Percentiles rank a stretch among this genome's conserved stretches.
Evolutionary conservation across 2,797 vertebrate species (phyloP).

Genomic region (Otolemur crassicaudatus): DNA sequence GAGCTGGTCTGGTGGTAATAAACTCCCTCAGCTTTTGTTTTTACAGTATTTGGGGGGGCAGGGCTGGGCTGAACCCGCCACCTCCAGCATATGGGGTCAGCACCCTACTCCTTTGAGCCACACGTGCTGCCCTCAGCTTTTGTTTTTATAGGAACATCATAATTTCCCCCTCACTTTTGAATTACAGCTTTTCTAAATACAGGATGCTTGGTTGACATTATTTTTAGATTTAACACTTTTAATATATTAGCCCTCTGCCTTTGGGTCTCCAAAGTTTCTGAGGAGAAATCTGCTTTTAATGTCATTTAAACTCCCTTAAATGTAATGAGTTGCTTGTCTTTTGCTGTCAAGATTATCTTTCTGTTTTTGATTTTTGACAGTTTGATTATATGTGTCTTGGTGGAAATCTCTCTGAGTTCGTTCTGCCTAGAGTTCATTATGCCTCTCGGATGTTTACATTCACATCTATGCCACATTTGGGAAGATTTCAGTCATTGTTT

Average conservation of each 20-base stretch:
- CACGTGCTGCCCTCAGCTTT: neutral
- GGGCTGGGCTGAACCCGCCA: too few species aligned
- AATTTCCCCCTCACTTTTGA: neutral
- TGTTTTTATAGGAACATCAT: neutral
- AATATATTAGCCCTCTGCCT: neutral
- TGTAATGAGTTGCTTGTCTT: neutral
- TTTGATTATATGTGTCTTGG: neutral
- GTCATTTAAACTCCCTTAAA: neutral
- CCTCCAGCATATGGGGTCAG: too few species aligned
- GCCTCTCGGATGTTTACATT: neutral
- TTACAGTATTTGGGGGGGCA: too few species aligned
- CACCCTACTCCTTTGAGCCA: too few species aligned
- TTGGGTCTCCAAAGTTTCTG: neutral
- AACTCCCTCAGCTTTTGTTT: neutral
- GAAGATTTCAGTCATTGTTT: neutral
- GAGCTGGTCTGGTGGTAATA: neutral
- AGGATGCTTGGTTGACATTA: neutral
- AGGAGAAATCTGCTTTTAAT: neutral
- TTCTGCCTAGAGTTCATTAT: neutral
- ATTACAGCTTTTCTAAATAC: neutral
- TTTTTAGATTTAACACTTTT: neutral
- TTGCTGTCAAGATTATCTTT: neutral
- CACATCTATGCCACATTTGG: neutral
- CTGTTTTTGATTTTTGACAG: neutral
- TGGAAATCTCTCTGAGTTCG: neutral